Conservation (phyloP, 2,113 vertebrate species). For the Nycticryphes semicollaris region DNA sequence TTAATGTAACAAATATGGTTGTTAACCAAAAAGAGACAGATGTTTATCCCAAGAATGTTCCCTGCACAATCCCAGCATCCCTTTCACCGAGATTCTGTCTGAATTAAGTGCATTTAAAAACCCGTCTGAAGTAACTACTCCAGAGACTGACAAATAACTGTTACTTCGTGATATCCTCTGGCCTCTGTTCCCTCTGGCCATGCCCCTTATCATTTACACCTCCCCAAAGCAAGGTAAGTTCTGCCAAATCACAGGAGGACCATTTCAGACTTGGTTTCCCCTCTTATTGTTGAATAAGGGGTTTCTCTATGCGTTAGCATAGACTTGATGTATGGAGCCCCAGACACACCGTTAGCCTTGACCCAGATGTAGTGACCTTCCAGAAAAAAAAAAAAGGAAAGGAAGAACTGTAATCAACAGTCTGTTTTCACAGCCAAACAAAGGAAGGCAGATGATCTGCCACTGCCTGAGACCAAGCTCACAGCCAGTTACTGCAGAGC, state of each 20-base stretch:
- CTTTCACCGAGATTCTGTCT: not conserved
- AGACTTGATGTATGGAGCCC: not conserved
- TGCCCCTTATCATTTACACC: not conserved
- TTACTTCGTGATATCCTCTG: not conserved
- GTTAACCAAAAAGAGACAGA: slow-evolving; percentile 14
- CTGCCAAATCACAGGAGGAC: not conserved
- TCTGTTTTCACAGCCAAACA: not conserved
- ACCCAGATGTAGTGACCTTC: not conserved
- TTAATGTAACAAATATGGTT: slow-evolving; percentile 39
- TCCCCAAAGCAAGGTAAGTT: not conserved
- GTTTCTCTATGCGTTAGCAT: not conserved
- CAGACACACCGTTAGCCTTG: not conserved
- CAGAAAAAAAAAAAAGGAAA: not conserved
- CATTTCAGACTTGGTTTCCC: not conserved
- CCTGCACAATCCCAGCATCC: not conserved
- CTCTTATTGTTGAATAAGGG: not conserved
- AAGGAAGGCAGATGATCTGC: not conserved
- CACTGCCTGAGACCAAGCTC: not conserved
- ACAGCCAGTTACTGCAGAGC: not conserved
- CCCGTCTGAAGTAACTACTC: not conserved
- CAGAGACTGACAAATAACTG: not conserved
- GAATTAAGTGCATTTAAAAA: slow-evolving; percentile 27
- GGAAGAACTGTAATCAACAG: not conserved
- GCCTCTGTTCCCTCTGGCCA: not conserved
- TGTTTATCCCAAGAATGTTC: slow-evolving; percentile 17